A percentile compares a stretch with the other conserved stretches of the same genome.
Evolutionary conservation across 2,797 vertebrate genomes (phyloP).

Genomic region (Otolemur crassicaudatus): DNA sequence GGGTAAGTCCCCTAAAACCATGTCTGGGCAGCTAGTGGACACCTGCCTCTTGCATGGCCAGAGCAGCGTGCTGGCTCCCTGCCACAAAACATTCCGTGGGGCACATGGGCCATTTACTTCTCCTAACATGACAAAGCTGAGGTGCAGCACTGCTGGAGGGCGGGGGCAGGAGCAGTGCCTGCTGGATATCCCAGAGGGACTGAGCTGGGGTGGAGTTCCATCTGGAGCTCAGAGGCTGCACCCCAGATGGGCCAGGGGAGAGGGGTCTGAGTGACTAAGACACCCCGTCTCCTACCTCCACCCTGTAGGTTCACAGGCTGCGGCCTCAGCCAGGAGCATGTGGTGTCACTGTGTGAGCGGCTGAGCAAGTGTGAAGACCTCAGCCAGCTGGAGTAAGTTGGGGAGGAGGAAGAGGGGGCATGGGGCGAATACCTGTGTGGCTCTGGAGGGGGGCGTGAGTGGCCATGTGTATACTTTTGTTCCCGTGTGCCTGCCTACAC

Average conservation of each 20-base stretch:
- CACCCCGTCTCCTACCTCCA: rapidly evolving
- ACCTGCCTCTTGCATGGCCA: not conserved
- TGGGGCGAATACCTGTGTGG: rapidly evolving
- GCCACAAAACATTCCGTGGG: not conserved
- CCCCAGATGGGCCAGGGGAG: not conserved
- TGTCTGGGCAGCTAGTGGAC: rapidly evolving
- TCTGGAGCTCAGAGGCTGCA: not conserved
- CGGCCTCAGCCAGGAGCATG: conserved; percentile 81
- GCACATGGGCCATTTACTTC: not conserved
- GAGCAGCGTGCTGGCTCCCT: not conserved
- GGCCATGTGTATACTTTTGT: not conserved
- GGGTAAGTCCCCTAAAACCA: conserved; percentile 71
- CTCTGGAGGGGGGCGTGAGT: not conserved
- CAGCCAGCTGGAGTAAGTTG: conserved; percentile 90
- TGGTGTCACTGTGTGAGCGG: conserved; percentile 86
- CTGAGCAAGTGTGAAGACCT: conserved; percentile 87
- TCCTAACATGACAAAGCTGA: not conserved
- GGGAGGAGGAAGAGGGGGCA: not conserved
- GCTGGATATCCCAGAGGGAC: not conserved
- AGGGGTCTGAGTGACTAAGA: not conserved
- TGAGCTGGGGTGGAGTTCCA: not conserved
- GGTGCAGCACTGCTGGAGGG: not conserved
- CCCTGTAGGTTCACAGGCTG: conserved; percentile 88
- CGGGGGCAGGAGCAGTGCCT: rapidly evolving
- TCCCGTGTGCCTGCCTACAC: rapidly evolving